Conservation (phyloP, 2,113 vertebrate species). For the Vicugna pacos region DNA sequence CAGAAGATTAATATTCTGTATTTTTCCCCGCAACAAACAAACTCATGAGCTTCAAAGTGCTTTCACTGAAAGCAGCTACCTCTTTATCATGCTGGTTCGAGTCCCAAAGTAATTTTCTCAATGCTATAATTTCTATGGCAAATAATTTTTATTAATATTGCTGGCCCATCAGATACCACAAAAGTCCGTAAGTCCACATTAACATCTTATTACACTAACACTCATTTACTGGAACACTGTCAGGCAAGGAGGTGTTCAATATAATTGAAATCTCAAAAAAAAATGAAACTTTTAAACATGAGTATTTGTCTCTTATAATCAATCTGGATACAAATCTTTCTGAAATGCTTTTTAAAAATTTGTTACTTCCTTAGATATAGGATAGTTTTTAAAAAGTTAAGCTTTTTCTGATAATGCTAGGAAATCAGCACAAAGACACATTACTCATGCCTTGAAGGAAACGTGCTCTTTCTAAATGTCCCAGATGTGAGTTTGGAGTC, state of each 20-base stretch:
- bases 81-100: neutral
- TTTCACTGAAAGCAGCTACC: constrained; percentile 27
- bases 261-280: constrained; percentile 24
- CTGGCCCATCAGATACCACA: neutral
- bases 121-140: neutral
- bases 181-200: neutral
- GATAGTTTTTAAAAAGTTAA: neutral
- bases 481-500: neutral
- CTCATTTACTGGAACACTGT: neutral
- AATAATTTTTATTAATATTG: constrained; percentile 42
- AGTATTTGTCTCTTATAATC: constrained; percentile 34
- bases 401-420: neutral
- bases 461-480: neutral
- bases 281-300: neutral
- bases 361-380: neutral
- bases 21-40: neutral
- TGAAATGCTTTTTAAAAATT: constrained; percentile 7
- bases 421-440: neutral
- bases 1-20: neutral
- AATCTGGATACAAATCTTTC: neutral
- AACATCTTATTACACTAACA: constrained; percentile 35
- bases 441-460: neutral
- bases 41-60: neutral
- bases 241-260: neutral
- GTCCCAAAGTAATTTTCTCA: constrained; percentile 11